Percentiles rank a stretch among this genome's conserved stretches.
phyloP scores from a whole-genome alignment of 2,113 vertebrate species.

The Hippocampus barbouri region DNA sequence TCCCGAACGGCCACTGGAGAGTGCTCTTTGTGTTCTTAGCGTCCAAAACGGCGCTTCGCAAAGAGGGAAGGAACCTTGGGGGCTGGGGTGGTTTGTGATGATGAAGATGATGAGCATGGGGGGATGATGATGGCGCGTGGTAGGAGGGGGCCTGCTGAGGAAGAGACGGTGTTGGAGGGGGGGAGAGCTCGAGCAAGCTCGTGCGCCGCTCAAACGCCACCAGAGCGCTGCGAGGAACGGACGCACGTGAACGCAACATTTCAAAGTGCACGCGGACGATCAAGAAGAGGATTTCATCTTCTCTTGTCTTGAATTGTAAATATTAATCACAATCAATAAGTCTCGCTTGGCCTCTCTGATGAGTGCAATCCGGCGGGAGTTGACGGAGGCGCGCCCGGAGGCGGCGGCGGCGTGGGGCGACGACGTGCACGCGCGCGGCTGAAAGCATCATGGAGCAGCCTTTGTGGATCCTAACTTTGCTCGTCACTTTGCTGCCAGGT shows the following conservation, averaged over 20 bases:
- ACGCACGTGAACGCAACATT: not conserved
- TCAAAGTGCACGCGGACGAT: not conserved
- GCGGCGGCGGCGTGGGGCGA: conserved; percentile 16
- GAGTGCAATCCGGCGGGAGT: conserved; percentile 50
- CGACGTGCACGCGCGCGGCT: conserved; percentile 63
- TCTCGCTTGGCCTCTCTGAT: conserved; percentile 30
- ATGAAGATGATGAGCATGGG: conserved; percentile 9
- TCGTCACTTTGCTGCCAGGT: conserved; percentile 73
- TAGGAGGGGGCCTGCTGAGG: conserved; percentile 19
- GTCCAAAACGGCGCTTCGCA: conserved; percentile 35
- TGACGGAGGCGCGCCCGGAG: conserved; percentile 40
- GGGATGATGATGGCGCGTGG: not conserved
- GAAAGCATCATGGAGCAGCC: conserved; percentile 67
- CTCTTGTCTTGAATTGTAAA: conserved; percentile 4
- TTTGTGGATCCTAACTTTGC: conserved; percentile 75
- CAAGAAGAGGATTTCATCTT: conserved; percentile 14
- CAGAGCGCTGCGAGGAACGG: conserved; percentile 39
- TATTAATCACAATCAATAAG: not conserved
- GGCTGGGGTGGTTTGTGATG: conserved; percentile 6
- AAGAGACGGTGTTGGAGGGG: not conserved
- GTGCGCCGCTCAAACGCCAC: conserved; percentile 48
- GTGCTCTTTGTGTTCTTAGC: conserved; percentile 20
- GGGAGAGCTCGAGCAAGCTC: conserved; percentile 32
- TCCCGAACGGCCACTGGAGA: conserved; percentile 22
- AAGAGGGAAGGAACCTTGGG: conserved; percentile 16